Percentiles rank a stretch among this genome's conserved stretches.
Evolutionary conservation across 2,113 vertebrate species (phyloP).

Genomic region (Trematomus loennbergii): DNA sequence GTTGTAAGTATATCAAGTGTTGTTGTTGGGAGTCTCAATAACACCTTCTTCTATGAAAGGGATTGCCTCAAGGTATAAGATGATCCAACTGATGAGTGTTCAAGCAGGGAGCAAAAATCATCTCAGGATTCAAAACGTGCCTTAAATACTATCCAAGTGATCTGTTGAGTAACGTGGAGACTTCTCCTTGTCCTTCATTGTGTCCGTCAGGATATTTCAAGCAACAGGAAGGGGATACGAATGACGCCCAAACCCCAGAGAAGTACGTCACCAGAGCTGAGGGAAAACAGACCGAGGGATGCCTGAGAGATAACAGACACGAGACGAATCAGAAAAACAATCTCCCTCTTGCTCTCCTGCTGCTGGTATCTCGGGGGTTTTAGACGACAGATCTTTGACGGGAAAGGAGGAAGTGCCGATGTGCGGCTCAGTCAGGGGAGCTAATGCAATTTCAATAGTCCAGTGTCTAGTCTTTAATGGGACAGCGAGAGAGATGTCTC

Average conservation of each 20-base stretch:
- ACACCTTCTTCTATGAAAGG: not conserved
- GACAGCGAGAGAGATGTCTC: slow-evolving; percentile 42
- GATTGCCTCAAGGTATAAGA: not conserved
- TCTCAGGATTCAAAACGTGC: not conserved
- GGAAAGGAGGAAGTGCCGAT: slow-evolving; percentile 43
- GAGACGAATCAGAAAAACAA: slow-evolving; percentile 52
- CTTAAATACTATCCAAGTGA: slow-evolving; percentile 18
- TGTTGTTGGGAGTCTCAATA: not conserved
- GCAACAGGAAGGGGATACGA: slow-evolving; percentile 37
- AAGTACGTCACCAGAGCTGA: slow-evolving; percentile 48
- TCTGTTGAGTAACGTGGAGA: slow-evolving; percentile 31
- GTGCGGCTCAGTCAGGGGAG: slow-evolving; percentile 36
- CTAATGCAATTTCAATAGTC: slow-evolving; percentile 65
- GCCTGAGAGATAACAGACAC: slow-evolving; percentile 48
- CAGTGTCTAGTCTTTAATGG: slow-evolving; percentile 56
- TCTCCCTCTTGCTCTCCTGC: slow-evolving; percentile 40
- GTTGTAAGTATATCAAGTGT: not conserved
- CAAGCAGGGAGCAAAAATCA: slow-evolving; percentile 7
- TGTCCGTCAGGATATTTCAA: slow-evolving; percentile 36
- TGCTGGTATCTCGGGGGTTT: slow-evolving; percentile 40
- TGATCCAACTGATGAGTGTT: not conserved
- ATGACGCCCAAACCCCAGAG: slow-evolving; percentile 46
- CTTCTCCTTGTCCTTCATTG: slow-evolving; percentile 4
- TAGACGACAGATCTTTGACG: slow-evolving; percentile 50
- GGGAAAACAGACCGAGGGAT: slow-evolving; percentile 31